A percentile compares a stretch with the other conserved stretches of the same genome.
Conservation (phyloP, 2,113 vertebrate species). For the Antennarius striatus region DNA sequence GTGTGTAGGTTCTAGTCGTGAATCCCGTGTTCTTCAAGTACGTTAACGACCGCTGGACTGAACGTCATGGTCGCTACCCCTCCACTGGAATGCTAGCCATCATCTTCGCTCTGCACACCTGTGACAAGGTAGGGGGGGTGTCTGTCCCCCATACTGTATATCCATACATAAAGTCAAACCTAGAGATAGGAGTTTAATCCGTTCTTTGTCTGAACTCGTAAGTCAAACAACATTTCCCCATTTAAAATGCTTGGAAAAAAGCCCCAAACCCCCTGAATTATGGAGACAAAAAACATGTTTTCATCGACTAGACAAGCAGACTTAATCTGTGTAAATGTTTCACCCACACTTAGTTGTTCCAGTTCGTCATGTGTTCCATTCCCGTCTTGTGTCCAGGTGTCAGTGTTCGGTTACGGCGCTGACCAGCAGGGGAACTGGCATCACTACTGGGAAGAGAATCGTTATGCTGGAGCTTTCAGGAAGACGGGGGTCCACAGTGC, state of each 20-base stretch:
- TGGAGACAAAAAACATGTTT: no score
- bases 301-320: no score
- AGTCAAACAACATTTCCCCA: no score
- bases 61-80: slow-evolving; percentile 79
- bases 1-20: slow-evolving; percentile 76
- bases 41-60: slow-evolving; percentile 76
- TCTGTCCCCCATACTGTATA: background rate
- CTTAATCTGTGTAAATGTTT: no score
- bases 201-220: no score
- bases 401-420: slow-evolving; percentile 82
- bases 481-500: slow-evolving; percentile 80
- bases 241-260: no score
- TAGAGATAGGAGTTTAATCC: no score
- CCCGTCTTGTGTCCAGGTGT: slow-evolving; percentile 71
- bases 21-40: slow-evolving; percentile 82
- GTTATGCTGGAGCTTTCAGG: slow-evolving; percentile 77
- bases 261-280: no score
- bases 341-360: background rate
- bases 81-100: slow-evolving; percentile 83
- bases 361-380: background rate
- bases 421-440: slow-evolving; percentile 85
- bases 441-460: slow-evolving; percentile 85
- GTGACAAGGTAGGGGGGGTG: slow-evolving; percentile 74
- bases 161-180: no score
- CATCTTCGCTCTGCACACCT: slow-evolving; percentile 80